A percentile compares a stretch with the other conserved stretches of the same genome.
Conservation (phyloP, 2,797 vertebrate species). For the Protonibea diacanthus region DNA sequence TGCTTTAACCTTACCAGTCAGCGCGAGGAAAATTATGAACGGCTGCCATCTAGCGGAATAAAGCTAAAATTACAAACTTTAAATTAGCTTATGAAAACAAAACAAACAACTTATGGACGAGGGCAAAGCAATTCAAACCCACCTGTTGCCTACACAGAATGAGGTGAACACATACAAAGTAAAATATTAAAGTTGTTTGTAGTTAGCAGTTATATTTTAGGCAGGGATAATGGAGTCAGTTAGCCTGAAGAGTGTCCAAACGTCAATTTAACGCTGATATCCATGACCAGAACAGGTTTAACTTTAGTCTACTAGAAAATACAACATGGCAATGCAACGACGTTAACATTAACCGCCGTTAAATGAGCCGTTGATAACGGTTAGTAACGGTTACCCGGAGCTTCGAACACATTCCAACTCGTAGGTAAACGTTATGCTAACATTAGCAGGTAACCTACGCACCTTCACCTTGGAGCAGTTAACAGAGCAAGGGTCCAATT, state of each 20-base stretch:
- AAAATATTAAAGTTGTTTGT: not conserved
- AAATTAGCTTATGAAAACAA: not conserved
- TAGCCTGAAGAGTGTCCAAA: too few species aligned
- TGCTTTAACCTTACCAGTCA: too few species aligned
- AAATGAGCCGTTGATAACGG: not conserved
- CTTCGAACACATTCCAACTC: not conserved
- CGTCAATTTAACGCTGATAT: not conserved
- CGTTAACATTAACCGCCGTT: not conserved
- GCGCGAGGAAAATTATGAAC: not conserved
- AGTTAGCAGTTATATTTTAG: not conserved
- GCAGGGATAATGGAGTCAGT: not conserved
- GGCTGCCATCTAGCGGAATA: conserved; percentile 76
- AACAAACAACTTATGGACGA: not conserved
- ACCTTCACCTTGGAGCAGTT: not conserved
- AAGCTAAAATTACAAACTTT: conserved; percentile 7
- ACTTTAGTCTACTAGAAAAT: not conserved
- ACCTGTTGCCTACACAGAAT: not conserved
- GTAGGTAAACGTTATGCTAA: too few species aligned
- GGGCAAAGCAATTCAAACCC: not conserved
- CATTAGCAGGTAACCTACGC: not conserved
- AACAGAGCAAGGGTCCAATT: not conserved
- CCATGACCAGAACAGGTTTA: not conserved
- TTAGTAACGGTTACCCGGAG: not conserved
- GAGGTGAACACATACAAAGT: not conserved
- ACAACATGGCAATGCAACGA: not conserved